Base-by-base conservation (phyloP, 2,888 invertebrate species). In the Chesias legatella region DNA sequence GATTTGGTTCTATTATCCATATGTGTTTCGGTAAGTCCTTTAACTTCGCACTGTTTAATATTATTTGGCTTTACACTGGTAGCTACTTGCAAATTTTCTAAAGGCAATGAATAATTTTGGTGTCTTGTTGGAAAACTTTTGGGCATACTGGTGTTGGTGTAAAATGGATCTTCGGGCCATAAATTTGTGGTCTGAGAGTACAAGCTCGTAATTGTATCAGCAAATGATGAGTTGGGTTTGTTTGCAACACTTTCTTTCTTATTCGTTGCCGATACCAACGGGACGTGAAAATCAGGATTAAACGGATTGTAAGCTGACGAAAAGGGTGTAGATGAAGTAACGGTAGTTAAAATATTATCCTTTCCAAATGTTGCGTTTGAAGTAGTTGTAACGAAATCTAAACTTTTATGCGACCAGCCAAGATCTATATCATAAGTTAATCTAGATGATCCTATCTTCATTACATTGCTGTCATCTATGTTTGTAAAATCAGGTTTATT, bases 371-470 rank as follows among this genome's bases (percentile, higher is more conserved):
- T 75, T 1, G 78, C 45, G 36, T 60, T 68, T 23, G 82, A 81
- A 10, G 82, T 76, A 43, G 80, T 79, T 43, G 76, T 84, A 1
- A 84, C 81, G 47, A 88, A 88, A 58, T 88, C 88, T 31, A 86
- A 79, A 21, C 85, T 72, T 67, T 86, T 88, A 51, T 88, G 88
- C 0, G 88, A 85, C 88, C 88, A 88, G 7, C 88, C 88, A 27
- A 88, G 68, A 50, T 88, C 88, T 51, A 88, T 86, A 47, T 88
- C 88, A 42, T 88, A 88, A 1, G 88, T 86, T 53, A 88, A 64
- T 57, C 88, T 70, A 6, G 86, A 84, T 3, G 83, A 79, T 1
- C 79, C 82, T 33, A 85, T 82, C 67, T 88, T 88, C 82, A 86
- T 86, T 13, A 88, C 63, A 56, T 76, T 85, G 31, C 32, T 48